These are phyloP conservation scores for Thereva unica DNA, from an alignment of 2,888 invertebrate species.

Conservation along the genomic window DNA sequence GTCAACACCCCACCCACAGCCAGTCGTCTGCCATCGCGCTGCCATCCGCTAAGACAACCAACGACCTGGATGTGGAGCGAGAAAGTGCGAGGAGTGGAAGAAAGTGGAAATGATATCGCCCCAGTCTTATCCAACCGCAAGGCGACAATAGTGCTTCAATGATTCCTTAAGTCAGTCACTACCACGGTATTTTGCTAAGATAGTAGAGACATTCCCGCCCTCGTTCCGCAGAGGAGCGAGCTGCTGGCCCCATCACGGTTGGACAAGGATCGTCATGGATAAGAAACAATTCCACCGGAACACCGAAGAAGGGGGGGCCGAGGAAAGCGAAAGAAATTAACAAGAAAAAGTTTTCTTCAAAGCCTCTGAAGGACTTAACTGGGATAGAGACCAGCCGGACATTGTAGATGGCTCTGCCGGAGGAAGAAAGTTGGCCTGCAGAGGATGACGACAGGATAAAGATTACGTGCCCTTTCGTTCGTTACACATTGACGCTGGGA, in stretches of 20 bases:
- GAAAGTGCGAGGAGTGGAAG: too few relatives aligned
- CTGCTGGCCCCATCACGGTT: not conserved
- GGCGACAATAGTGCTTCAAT: slow-evolving; percentile 31
- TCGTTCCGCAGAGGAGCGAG: too few relatives aligned
- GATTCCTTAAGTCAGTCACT: slow-evolving; percentile 23
- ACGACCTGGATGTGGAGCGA: too few relatives aligned
- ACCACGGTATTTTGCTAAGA: too few relatives aligned
- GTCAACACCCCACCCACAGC: slow-evolving; percentile 28
- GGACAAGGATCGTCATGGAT: not conserved
- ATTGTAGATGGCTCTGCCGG: not conserved
- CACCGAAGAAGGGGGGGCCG: not conserved
- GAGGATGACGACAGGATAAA: slow-evolving; percentile 21
- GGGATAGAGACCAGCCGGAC: slow-evolving; percentile 4
- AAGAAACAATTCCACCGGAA: slow-evolving; percentile 11
- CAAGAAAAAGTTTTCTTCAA: slow-evolving; percentile 24
- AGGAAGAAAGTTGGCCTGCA: not conserved
- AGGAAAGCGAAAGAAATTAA: slow-evolving; percentile 28
- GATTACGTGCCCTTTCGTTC: slow-evolving; percentile 7
- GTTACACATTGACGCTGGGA: not conserved
- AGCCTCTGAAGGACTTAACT: slow-evolving; percentile 11
- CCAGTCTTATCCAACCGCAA: slow-evolving; percentile 15
- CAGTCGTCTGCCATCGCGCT: not conserved
- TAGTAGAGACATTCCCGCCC: too few relatives aligned
- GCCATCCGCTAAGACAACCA: too few relatives aligned
- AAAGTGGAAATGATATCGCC: too few relatives aligned